Evolutionary conservation across 2,797 vertebrate genomes (phyloP), one percentile per base, ranked within the genome.

Genomic region (Parauchenoglanis punctatus): DNA sequence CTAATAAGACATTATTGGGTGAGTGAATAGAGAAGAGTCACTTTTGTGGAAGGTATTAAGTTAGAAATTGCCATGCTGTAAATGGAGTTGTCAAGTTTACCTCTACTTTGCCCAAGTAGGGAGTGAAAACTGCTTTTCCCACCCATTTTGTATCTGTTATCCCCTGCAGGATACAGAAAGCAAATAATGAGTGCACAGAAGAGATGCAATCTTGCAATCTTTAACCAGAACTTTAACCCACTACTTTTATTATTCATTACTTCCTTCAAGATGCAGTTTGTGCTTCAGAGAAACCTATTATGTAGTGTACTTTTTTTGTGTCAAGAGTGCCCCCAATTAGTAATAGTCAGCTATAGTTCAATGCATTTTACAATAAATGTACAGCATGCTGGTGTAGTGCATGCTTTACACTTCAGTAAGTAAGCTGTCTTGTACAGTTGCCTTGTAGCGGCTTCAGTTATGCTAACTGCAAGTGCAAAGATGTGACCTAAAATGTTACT

Each of bases 1-100:
- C 88, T 67, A 73, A 86, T 81, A 58, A 88, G 59, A 83, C 31
- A 81, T 61, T n/a, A 13, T 23, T 12, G n/a, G 1, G 1, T 65
- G 28, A 28, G 40, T 67, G 25, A 82, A 28, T 0, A 65, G 2
- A 49, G 0, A 82, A 31, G 44, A 31, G 10, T 52, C 3, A 52
- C n/a, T 3, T 35, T 10, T 83, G 17, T 31, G 1, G 2, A 83
- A 11, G 44, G 25, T 44, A n/a, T 44, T 75, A 7, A n/a, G 6
- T 73, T 61, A 35, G 1, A 31, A 52, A 6, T 44, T 52, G 40
- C 56, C 63, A 8, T 11, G 31, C 28, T 49, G 54, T 77, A 72
- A 58, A 73, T 70, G 78, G 40, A 17, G 35, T 40, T 85, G 35
- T 35, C 28, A 17, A 86, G 87, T 85, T 88, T 90, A 91, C 90